Evolutionary conservation across 2,113 vertebrate species (phyloP), one percentile per base, ranked within the genome.

Genomic region (Theristicus caerulescens): DNA sequence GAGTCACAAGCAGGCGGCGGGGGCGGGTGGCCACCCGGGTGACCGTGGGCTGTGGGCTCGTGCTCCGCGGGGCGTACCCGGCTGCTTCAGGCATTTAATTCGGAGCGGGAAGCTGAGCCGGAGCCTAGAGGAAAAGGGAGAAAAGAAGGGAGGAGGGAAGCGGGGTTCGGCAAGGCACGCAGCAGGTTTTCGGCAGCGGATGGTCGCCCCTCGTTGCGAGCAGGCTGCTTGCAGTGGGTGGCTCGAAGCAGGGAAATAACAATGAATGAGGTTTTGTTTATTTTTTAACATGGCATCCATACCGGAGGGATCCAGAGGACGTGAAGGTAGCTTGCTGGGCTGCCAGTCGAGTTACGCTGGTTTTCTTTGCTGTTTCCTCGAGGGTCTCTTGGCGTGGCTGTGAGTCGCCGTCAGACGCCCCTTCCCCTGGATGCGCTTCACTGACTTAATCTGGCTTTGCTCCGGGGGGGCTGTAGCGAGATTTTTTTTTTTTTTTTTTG

Each of bases 271-370:
- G 3, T 26, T n/a, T 47, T 82, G 61, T 84, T 88, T 91, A 11
- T 81, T 65, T 72, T 96, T 88, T 84, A 96, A 90, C 76, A 83
- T 82, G 95, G 91, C 92, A 96, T 65, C 93, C 70, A 13, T 80
- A 22, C 9, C 16, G 1, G 88, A 58, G 79, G 64, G 57, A 77
- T 80, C 34, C 2, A 40, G 72, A 83, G 61, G 66, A 66, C 1
- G 18, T 1, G 38, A 26, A 71, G 67, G 67, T 12, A 82, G 64
- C 86, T 65, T 2, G 59, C 84, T 22, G 74, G 32, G 85, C 70
- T 73, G 71, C 34, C 44, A 10, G 54, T 38, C 46, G 54, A 44
- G 77, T 92, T 88, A 47, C 13, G 2, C 44, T 8, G 58, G 6
- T 34, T 72, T 54, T 38, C 54, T 44, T 12, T 66, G 58, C 72